Base-by-base conservation (phyloP, 1,140 invertebrate species). In the Caerostris extrusa region DNA sequence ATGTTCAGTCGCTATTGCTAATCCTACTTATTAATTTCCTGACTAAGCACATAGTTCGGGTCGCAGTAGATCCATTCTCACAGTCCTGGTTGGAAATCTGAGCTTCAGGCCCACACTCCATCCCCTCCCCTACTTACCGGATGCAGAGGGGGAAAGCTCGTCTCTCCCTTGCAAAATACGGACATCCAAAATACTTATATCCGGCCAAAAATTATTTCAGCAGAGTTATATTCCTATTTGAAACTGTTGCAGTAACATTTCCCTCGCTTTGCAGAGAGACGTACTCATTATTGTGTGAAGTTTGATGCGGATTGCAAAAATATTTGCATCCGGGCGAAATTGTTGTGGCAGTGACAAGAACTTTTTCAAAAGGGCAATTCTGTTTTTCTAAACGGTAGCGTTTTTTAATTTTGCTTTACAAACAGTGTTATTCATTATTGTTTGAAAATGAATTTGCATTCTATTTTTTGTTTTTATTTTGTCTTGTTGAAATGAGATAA, bases 1-100 rank as follows among this genome's bases (percentile, higher is more conserved):
- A 77, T 50, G 71, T 77, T 50, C 34, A 77, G 71, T 5, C 71
- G 71, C 71, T 53, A 34, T 10, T 17, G 4, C 71, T 77, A 77
- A 77, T 77, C 71, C 71, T 53, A 50, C 71, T 77, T 77, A 77
- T 77, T 77, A 77, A 77, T 77, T 77, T 77, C 71, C 71, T 77
- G 71, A 77, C 71, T 77, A 77, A 77, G 71, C 71, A 77, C 71
- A 77, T 50, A 77, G 71, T 77, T 77, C 34, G 12, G 50, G 71
- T 77, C 71, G 53, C 71, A 77, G 71, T 34, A 34, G 50, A 77
- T 12, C 71, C 71, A 77, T 77, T 77, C 71, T 77, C 71, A 77
- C 71, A 77, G 71, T 12, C 34, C 34, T 3, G 10, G 34, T 53
- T 53, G 71, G 71, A 77, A 77, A 77, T 77, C 71, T 77, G 71